Evolutionary conservation across 2,797 vertebrate species (phyloP), one percentile per base, ranked within the genome.

Genomic region (Limosa lapponica): DNA sequence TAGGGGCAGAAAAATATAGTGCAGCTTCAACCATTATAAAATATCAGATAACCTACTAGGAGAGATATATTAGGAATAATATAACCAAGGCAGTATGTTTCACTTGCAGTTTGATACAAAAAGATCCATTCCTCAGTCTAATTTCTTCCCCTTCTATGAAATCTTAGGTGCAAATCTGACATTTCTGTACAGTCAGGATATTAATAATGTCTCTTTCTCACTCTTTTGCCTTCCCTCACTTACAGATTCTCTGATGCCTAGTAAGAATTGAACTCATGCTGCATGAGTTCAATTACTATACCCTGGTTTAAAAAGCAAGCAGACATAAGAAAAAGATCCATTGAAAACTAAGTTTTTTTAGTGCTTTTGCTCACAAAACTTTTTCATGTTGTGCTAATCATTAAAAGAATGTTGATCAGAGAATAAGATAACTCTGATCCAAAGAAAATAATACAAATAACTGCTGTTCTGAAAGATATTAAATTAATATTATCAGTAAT

Each of bases 381-480:
- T 10, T 79, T 90, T 79, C 17, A 58, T 49, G 43, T 90, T 96
- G 34, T 44, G 51, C 36, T 91, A 90, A 71, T 67, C 46, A 61
- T 83, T 82, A 85, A 89, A 94, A 79, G 20, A 67, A 66, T 48
- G 22, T 87, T 82, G 41, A 65, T 95, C 65, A n/a, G 57, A 84
- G n/a, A 52, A 65, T 71, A 61, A 82, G 43, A 73, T 93, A 82
- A 82, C 30, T 85, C 61, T 81, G 79, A 85, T 39, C 57, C 67
- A 77, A 89, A 82, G 44, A 61, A 65, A 90, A 79, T n/a, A 80
- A 64, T 54, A 41, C 1, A 13, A 61, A 16, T 83, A 84, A 16
- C 69, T 90, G 18, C 67, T 72, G 54, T 91, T 89, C 55, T 58
- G 57, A 64, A 95, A 86, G 32, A 11, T 71, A 9, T 66, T 87